Evolutionary conservation across 2,113 vertebrate species (phyloP).

Genomic region (Coryphaenoides rupestris): DNA sequence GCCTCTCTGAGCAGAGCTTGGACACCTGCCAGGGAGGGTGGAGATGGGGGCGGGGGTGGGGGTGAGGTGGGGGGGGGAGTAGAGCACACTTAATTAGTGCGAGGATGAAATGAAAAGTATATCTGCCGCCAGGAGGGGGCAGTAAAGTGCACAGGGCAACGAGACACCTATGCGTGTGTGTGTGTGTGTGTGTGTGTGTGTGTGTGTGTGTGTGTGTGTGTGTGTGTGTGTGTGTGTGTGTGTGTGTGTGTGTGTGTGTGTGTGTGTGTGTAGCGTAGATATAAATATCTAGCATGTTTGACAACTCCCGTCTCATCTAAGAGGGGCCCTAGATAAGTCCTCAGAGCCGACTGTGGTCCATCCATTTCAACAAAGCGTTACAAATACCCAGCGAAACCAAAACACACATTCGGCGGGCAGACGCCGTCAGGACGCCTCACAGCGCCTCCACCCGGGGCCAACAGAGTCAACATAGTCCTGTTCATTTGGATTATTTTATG

Average conservation of each 20-base stretch:
- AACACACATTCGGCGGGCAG: not conserved
- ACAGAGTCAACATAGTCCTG: too few species aligned
- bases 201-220: conserved; percentile 2
- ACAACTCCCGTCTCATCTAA: conserved; percentile 19
- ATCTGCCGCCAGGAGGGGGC: conserved; percentile 39
- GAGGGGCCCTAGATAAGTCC: not conserved
- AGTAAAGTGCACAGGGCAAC: conserved; percentile 8
- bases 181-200: not conserved
- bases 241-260: not conserved
- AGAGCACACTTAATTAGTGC: too few species aligned
- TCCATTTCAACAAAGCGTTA: not conserved
- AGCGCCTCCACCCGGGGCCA: too few species aligned
- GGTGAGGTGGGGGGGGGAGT: not conserved
- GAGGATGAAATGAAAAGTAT: too few species aligned
- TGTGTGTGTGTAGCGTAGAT: conserved; percentile 10
- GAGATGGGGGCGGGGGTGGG: not conserved
- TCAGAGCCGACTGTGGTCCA: not conserved
- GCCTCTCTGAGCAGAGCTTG: conserved; percentile 13
- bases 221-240: not conserved
- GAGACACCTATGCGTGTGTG: not conserved
- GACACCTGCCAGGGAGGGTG: conserved; percentile 66
- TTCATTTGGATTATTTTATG: too few species aligned
- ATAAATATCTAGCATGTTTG: conserved; percentile 17
- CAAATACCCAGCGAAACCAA: not conserved
- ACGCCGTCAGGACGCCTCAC: too few species aligned